phyloP scores from a whole-genome alignment of 2,113 vertebrate genomes.

The Todiramphus saurophagus region DNA sequence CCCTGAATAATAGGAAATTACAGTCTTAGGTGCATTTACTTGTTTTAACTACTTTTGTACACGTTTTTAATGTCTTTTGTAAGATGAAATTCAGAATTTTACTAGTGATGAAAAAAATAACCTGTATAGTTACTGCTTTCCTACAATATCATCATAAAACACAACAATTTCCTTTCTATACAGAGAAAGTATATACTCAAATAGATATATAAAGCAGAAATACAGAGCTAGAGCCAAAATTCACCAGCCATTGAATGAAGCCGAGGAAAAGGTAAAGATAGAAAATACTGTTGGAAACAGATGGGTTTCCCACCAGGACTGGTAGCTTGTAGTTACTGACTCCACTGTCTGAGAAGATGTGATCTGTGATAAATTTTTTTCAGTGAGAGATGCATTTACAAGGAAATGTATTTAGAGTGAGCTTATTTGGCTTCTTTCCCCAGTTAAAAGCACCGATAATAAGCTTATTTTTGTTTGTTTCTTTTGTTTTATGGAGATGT shows the following conservation, averaged over 20 bases:
- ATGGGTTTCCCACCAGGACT: neutral
- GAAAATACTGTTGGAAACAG: neutral
- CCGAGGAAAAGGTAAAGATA: neutral
- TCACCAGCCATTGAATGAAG: neutral
- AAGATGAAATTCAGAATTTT: neutral
- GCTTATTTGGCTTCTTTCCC: neutral
- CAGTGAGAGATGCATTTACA: neutral
- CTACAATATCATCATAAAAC: neutral
- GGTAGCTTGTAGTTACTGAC: neutral
- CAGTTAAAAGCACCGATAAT: neutral
- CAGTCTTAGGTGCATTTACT: neutral
- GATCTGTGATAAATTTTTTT: neutral
- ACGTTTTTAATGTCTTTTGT: neutral
- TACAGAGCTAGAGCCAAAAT: neutral
- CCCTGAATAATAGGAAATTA: neutral
- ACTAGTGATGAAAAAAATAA: neutral
- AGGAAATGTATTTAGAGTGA: neutral
- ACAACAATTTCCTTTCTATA: neutral
- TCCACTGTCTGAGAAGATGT: neutral
- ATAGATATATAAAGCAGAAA: neutral
- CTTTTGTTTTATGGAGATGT: neutral
- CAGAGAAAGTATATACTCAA: neutral
- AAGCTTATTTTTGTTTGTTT: neutral
- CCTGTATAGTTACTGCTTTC: neutral
- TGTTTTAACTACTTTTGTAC: neutral